Evolutionary conservation across 2,797 vertebrate species (phyloP), one percentile per base, ranked within the genome.

Genomic region (Mus minutoides): DNA sequence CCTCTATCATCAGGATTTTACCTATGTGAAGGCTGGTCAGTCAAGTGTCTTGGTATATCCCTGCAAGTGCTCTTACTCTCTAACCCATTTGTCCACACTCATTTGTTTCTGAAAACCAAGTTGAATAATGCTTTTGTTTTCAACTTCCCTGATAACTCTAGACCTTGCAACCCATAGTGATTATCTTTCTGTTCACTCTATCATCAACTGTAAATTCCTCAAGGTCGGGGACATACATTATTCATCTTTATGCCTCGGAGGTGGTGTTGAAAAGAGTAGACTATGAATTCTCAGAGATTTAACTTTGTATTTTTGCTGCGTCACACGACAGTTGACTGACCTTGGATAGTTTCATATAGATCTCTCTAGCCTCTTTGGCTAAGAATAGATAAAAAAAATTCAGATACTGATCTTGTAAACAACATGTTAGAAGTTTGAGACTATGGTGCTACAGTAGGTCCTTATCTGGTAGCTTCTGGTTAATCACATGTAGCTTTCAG

Each of bases 341-440:
- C 49, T 79, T 83, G 79, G 58, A 58, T 49, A 73, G 46, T 87
- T 86, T 79, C 67, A 49, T 91, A 85, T 46, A 54, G 24, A 54
- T 83, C 24, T 90, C 58, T 8, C 89, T 73, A 91, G 60, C 6
- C n/a, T 58, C 29, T 34, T 52, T 77, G 24, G 73, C 87, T 91
- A 8, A 52, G 60, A 94, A 90, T 37, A 46, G 54, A 90, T 71
- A 87, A 40, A 6, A 49, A 73, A 46, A 78, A 21, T 29, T 64
- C 34, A 94, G 60, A 80, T 58, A 43, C 11, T 85, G 83, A 88
- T 88, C 78, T 76, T 92, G 17, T 62, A 43, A 91, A 91, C 9
- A 52, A 92, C 13, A 9, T 37, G 37, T 71, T 52, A 85, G n/a
- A 78, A 40, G 21, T 22, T 24, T 82, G 67, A 13, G 40, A 78